Evolutionary conservation across 2,113 vertebrate genomes (phyloP), one percentile per base, ranked within the genome.

Genomic region (Bufo gargarizans): DNA sequence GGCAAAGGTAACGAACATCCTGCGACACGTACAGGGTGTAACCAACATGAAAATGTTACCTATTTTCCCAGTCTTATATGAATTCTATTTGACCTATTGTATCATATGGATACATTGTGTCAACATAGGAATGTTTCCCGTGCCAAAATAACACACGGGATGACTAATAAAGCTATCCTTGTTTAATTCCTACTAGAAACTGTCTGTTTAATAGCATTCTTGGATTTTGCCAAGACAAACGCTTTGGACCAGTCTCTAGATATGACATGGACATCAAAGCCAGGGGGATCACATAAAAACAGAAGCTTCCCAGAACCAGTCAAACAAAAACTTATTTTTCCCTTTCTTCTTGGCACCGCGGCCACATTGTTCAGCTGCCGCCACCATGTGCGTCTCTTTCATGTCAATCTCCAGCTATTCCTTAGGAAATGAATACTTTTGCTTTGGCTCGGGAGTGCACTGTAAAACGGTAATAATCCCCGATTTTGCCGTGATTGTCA

Each of bases 391-490:
- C 50, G 55, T 83, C 55, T 67, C 79, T 83, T 83, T 88, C 86
- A 83, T 83, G 79, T 83, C 19, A 50, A 88, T 76, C 72, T 88
- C 79, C 58, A 10, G 58, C 53, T 55, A 82, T 59, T 83, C 79
- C 55, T 63, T 61, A 65, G 80, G 86, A 88, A 88, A 88, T 77
- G 13, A 88, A 76, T 88, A 77, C 55, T 88, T 47, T 82, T 22
- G 67, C 45, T 61, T 63, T 88, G 80, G 71, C 69, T 59, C 55
- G 17, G 81, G 8, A 5, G 13, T 2, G 69, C 20, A 43, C n/a
- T 72, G 78, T 82, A 82, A 74, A 74, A 49, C 43, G 47, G 61
- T 49, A 53, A 67, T 67, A 83, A 49, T 69, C 81, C 47, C 81
- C 10, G 47, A 69, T 83, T 83, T 50, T n/a, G 19, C 45, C 45